Base-by-base conservation (phyloP, 2,888 invertebrate species). In the Branchellion lobata region DNA sequence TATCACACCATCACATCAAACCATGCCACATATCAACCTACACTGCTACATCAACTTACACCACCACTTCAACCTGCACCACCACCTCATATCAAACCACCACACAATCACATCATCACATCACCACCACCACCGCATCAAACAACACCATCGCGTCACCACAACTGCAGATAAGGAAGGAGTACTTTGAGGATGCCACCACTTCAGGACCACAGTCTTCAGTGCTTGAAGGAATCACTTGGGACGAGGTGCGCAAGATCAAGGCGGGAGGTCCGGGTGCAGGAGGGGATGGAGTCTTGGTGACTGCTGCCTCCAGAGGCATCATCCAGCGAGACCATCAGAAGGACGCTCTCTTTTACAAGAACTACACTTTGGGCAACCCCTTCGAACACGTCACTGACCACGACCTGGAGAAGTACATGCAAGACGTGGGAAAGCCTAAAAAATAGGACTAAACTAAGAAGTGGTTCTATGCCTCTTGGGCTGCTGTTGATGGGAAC, bases 241-340 rank as follows among this genome's bases (percentile, higher is more conserved):
- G 96, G 96, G 97, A 98, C 87, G 98, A 98, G 88, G 96, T 96
- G 47, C 92, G 92, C 81, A 85, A 84, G 81, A 83, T 86, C 77
- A 86, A 86, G 85, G 87, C 86, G n/a, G 77, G 77, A 65, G 57
- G 51, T 14, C 5, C 78, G 27, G 57, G 51, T 14, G 18, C 78
- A 21, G 29, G 61, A 2, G 78, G 78, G 5, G 81, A 81, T 53
- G 73, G 61, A 29, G 68, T 79, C 29, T 79, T 82, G 83, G 94
- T 96, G 89, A 96, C 96, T 78, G 96, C 96, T 27, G 96, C 96
- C 1, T 95, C 94, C n/a, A 96, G 96, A 89, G 96, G 97, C 84
- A 98, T 98, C 85, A 99, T 99, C 87, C 97, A 99, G 89, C 92
- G 97, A 86, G 96, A 96, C 83, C 96, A 94, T 90, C 98, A 98